phyloP scores from a whole-genome alignment of 2,888 invertebrate genomes.

The Mimumesa dahlbomi region DNA sequence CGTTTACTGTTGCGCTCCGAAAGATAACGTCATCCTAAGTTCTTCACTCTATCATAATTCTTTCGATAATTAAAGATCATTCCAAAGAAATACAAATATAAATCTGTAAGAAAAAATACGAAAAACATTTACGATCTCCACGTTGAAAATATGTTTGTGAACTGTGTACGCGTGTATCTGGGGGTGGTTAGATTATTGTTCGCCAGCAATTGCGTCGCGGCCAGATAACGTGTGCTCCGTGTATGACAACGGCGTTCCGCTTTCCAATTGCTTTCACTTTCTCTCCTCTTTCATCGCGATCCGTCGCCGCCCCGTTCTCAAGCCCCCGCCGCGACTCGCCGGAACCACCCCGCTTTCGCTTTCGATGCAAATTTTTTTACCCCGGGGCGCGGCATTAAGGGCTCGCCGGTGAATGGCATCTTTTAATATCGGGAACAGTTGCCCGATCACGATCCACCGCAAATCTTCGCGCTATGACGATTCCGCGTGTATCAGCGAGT shows the following conservation, averaged over 20 bases:
- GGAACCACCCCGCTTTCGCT: conserved; percentile 60
- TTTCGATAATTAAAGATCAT: too few relatives aligned
- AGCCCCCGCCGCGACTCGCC: neutral
- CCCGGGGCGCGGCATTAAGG: conserved; percentile 69
- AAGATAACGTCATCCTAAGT: too few relatives aligned
- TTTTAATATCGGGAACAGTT: conserved; percentile 76
- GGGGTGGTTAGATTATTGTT: conserved; percentile 13
- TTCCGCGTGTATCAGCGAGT: conserved; percentile 54
- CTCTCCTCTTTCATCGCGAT: neutral
- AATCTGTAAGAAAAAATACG: too few relatives aligned
- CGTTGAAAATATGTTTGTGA: neutral
- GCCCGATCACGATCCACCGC: conserved; percentile 67
- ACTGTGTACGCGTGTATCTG: neutral
- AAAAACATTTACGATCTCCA: neutral
- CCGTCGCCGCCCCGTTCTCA: conserved; percentile 12
- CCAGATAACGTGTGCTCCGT: conserved; percentile 13
- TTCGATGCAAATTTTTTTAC: conserved; percentile 73
- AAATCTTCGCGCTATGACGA: conserved; percentile 38
- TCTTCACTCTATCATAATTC: too few relatives aligned
- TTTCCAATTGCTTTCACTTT: conserved; percentile 45
- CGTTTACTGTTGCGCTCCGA: too few relatives aligned
- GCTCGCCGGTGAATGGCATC: conserved; percentile 64
- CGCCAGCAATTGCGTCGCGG: conserved; percentile 15
- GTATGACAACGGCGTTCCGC: conserved; percentile 10
- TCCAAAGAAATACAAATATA: too few relatives aligned